Evolutionary conservation across 2,113 vertebrate genomes (phyloP).

Genomic region (Urocolius indicus): DNA sequence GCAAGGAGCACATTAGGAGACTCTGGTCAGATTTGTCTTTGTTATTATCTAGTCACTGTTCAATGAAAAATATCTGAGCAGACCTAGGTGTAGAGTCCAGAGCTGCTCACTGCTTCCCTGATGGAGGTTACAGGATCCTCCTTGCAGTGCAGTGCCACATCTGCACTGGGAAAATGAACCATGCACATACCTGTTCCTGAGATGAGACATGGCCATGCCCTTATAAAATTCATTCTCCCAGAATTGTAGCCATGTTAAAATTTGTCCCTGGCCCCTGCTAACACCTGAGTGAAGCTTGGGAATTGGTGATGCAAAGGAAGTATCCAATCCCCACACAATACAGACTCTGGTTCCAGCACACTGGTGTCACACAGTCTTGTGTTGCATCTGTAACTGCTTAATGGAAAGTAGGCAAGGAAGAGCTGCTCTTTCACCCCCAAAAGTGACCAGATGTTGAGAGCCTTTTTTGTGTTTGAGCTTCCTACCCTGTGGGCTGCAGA

Average conservation of each 20-base stretch:
- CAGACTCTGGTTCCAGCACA: rapidly evolving
- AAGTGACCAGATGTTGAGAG: background rate
- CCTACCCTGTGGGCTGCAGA: background rate
- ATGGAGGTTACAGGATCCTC: background rate
- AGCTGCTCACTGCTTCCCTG: background rate
- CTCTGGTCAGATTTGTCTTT: background rate
- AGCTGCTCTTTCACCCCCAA: background rate
- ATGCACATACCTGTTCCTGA: background rate
- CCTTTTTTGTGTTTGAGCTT: background rate
- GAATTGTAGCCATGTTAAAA: background rate
- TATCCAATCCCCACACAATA: background rate
- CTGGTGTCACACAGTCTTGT: background rate
- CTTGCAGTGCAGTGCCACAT: background rate
- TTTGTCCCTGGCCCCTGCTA: background rate
- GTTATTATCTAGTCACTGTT: background rate
- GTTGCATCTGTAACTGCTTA: background rate
- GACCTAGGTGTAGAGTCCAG: background rate
- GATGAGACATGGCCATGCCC: background rate
- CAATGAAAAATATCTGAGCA: background rate
- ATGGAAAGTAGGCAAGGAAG: background rate
- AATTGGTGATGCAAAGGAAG: background rate
- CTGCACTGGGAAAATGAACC: background rate
- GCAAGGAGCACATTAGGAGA: background rate
- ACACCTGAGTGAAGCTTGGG: background rate
- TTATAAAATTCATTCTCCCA: background rate